phyloP scores from a whole-genome alignment of 1,140 invertebrate genomes.

The Ruditapes philippinarum region DNA sequence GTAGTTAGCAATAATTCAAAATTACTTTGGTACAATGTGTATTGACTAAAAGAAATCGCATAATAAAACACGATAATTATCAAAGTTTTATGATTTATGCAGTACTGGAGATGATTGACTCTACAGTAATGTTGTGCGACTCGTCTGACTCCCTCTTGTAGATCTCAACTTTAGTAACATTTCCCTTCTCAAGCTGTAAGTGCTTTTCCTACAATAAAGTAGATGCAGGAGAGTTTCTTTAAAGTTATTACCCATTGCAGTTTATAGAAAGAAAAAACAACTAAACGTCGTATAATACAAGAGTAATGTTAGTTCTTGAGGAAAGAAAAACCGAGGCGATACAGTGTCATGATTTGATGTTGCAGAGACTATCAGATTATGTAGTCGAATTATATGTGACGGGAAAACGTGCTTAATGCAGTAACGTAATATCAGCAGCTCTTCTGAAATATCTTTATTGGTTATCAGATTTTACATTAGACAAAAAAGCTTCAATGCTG shows the following conservation, averaged over 20 bases:
- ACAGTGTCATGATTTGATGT: too few relatives aligned
- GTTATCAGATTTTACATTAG: too few relatives aligned
- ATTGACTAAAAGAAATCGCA: too few relatives aligned
- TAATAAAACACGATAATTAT: too few relatives aligned
- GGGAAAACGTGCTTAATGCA: constrained; percentile 93
- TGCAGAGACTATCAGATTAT: constrained; percentile 62
- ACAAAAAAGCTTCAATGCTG: too few relatives aligned
- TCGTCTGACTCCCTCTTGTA: too few relatives aligned
- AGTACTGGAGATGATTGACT: too few relatives aligned
- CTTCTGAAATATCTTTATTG: constrained; percentile 91
- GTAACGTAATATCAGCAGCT: too few relatives aligned
- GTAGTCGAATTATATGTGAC: constrained; percentile 79
- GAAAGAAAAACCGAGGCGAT: not conserved
- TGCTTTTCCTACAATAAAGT: constrained; percentile 6
- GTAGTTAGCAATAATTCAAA: too few relatives aligned
- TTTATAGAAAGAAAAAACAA: constrained; percentile 59
- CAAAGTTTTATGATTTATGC: too few relatives aligned
- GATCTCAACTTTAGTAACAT: not conserved
- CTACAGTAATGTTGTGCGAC: too few relatives aligned
- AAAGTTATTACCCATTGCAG: constrained; percentile 44
- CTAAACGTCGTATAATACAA: constrained; percentile 45
- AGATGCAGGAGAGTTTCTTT: constrained; percentile 6
- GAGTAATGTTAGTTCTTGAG: constrained; percentile 49
- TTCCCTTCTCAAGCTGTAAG: not conserved
- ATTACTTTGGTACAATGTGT: too few relatives aligned